A percentile compares a stretch with the other conserved stretches of the same genome.
These are phyloP conservation scores for Acholoe squamosa DNA, from an alignment of 2,888 invertebrate genomes.

Conservation along the genomic window DNA sequence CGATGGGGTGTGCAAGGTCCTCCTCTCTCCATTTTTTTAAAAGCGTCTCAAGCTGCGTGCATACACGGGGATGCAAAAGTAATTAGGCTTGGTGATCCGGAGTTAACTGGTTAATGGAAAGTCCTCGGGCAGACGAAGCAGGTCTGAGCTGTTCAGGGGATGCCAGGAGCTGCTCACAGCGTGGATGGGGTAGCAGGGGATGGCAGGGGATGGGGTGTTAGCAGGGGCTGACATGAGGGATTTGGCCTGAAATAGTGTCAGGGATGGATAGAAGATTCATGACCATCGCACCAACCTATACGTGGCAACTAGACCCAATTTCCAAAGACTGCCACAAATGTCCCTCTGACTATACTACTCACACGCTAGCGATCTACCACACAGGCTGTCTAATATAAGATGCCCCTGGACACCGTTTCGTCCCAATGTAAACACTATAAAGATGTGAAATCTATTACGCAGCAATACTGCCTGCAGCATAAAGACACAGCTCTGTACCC, in stretches of 20 bases:
- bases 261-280: constrained; percentile 13
- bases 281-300: neutral
- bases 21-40: neutral
- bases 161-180: neutral
- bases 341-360: too few relatives aligned
- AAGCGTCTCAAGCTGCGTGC: constrained; percentile 5
- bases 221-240: neutral
- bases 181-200: neutral
- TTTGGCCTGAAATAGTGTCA: constrained; percentile 20
- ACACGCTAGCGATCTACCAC: too few relatives aligned
- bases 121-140: constrained; percentile 10
- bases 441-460: neutral
- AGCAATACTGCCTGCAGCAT: neutral
- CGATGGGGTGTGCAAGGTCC: neutral
- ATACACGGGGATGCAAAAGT: constrained; percentile 49
- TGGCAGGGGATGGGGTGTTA: neutral
- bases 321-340: too few relatives aligned
- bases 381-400: too few relatives aligned
- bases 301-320: neutral
- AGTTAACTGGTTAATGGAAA: constrained; percentile 60
- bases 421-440: neutral
- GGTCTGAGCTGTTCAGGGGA: constrained; percentile 24
- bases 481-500: neutral
- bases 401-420: neutral
- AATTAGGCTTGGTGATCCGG: constrained; percentile 46